Conservation (phyloP, 2,888 invertebrate genomes). For the Acleris literana region DNA sequence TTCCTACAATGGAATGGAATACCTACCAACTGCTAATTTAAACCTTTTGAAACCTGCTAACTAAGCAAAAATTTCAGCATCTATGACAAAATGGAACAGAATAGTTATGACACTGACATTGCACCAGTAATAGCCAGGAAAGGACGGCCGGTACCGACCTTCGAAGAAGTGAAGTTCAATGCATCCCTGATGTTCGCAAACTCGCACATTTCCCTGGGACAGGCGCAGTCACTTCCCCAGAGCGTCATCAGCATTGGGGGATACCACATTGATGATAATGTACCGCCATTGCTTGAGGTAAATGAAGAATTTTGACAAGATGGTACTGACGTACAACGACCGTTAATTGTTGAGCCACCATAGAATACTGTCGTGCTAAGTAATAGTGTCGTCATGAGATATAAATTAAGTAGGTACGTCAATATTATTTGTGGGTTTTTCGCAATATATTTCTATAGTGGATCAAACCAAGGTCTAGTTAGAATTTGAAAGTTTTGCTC, state of each 20-base stretch:
- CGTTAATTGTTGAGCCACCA: background rate
- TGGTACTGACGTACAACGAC: no score
- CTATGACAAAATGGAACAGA: slow-evolving; percentile 20
- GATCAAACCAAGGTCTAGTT: no score
- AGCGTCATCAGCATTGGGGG: slow-evolving; percentile 41
- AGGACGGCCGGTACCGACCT: slow-evolving; percentile 51
- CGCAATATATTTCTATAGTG: no score
- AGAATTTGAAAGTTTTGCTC: no score
- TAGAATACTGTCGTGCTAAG: background rate
- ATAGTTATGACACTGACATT: slow-evolving; percentile 43
- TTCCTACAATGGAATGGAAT: no score
- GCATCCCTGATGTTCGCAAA: slow-evolving; percentile 62
- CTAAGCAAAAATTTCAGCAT: slow-evolving; percentile 33
- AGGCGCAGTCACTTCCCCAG: slow-evolving; percentile 44
- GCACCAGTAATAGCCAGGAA: slow-evolving; percentile 48
- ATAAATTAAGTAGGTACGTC: no score
- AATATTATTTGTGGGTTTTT: no score
- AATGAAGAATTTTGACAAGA: slow-evolving; percentile 3
- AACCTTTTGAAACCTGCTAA: background rate
- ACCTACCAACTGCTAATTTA: background rate
- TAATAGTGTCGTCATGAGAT: background rate
- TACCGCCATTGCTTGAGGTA: slow-evolving; percentile 48
- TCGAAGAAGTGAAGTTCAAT: slow-evolving; percentile 52
- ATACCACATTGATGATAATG: slow-evolving; percentile 44
- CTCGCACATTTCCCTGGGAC: slow-evolving; percentile 57